Conservation (phyloP, 2,113 vertebrate species). For the Nipponia nippon region DNA sequence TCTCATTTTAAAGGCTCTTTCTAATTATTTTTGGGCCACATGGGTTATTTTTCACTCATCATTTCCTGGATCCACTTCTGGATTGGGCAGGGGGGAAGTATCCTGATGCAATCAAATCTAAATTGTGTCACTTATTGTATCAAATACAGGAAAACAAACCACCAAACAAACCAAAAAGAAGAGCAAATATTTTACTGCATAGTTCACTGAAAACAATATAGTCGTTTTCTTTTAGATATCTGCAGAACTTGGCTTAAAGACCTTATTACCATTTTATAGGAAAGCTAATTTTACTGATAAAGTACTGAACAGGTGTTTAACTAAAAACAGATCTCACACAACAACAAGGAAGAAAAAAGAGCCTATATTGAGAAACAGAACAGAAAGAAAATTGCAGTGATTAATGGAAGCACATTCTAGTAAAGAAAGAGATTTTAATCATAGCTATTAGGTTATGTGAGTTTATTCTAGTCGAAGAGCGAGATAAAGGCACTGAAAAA, state of each 20-base stretch:
- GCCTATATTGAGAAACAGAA: neutral
- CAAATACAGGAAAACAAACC: neutral
- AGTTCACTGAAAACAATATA: neutral
- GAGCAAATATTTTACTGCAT: neutral
- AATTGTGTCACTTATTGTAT: neutral
- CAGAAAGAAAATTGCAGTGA: conserved; percentile 20
- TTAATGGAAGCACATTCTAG: neutral
- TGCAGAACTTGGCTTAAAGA: neutral
- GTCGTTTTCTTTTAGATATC: neutral
- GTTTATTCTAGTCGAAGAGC: neutral
- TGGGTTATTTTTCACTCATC: neutral
- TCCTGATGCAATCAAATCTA: neutral
- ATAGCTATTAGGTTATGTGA: neutral
- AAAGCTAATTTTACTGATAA: neutral
- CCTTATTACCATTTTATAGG: neutral
- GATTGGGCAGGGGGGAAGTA: neutral
- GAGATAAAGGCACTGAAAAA: neutral
- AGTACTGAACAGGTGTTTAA: conserved; percentile 17
- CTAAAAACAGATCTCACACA: conserved; percentile 45
- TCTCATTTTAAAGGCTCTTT: neutral
- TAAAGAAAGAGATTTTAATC: conserved; percentile 24
- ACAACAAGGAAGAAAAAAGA: neutral
- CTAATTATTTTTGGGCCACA: neutral
- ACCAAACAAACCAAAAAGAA: neutral
- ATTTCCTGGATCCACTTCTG: neutral